These are phyloP conservation scores for Pammene fasciana DNA, from an alignment of 2,888 invertebrate genomes.

Conservation along the genomic window DNA sequence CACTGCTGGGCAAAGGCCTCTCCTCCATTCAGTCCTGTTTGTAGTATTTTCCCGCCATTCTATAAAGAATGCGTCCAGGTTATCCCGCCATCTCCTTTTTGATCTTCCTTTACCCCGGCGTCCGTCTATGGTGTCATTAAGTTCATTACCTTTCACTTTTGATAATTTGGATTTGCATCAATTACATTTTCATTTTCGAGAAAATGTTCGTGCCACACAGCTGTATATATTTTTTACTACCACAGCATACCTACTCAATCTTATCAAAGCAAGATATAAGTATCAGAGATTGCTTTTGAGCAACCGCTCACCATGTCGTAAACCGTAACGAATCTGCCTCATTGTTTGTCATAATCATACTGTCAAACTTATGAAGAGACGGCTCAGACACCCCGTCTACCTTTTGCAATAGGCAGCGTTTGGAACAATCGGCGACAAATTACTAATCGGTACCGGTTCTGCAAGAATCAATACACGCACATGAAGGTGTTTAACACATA, in stretches of 20 bases:
- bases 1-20: no score
- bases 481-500: constrained; percentile 8
- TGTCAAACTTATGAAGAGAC: constrained; percentile 55
- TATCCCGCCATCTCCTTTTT: no score
- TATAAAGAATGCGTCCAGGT: no score
- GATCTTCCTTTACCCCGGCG: no score
- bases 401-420: constrained; percentile 44
- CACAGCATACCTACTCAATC: constrained; percentile 23
- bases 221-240: neutral
- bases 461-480: constrained; percentile 9
- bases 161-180: no score
- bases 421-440: constrained; percentile 40
- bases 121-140: no score
- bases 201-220: no score
- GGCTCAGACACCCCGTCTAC: constrained; percentile 44
- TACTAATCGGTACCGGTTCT: constrained; percentile 32
- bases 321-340: constrained; percentile 63
- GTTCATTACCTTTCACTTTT: no score
- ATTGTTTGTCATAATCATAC: constrained; percentile 65
- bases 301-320: constrained; percentile 55
- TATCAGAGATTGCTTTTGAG: constrained; percentile 46
- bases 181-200: no score
- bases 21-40: no score
- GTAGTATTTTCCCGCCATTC: no score
- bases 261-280: constrained; percentile 54